These are phyloP conservation scores for Aplysia californica DNA, from an alignment of 1,140 invertebrate species.

Conservation along the genomic window DNA sequence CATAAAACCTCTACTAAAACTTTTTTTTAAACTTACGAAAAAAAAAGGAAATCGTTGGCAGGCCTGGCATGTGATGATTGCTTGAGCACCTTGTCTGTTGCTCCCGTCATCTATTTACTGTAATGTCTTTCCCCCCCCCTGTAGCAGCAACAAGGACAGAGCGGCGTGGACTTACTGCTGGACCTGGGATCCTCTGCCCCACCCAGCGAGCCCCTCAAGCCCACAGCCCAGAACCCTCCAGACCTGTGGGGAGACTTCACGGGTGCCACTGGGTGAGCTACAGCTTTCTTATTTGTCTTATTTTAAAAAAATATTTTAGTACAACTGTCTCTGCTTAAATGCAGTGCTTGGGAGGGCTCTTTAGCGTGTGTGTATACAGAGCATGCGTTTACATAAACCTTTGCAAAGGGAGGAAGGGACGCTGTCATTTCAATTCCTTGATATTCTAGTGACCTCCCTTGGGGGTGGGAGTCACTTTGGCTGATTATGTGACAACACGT, in stretches of 20 bases:
- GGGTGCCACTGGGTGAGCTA: slow-evolving; percentile 31
- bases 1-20: not conserved
- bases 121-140: not conserved
- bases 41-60: slow-evolving; percentile 46
- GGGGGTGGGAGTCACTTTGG: too few relatives aligned
- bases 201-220: slow-evolving; percentile 18
- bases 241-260: slow-evolving; percentile 61
- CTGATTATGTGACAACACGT: too few relatives aligned
- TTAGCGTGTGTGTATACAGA: too few relatives aligned
- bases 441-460: too few relatives aligned
- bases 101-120: too few relatives aligned
- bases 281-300: not conserved
- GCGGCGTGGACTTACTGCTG: slow-evolving; percentile 52
- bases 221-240: slow-evolving; percentile 27
- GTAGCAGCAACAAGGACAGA: not conserved
- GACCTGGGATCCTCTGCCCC: slow-evolving; percentile 38
- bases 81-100: too few relatives aligned
- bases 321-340: too few relatives aligned
- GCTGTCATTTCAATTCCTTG: too few relatives aligned
- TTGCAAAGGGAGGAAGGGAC: too few relatives aligned
- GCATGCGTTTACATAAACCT: too few relatives aligned
- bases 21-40: slow-evolving; percentile 23
- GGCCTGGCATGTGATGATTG: not conserved
- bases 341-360: too few relatives aligned
- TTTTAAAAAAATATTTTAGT: too few relatives aligned